Evolutionary conservation across 2,888 invertebrate genomes (phyloP).

Genomic region (Phengaris alcon): DNA sequence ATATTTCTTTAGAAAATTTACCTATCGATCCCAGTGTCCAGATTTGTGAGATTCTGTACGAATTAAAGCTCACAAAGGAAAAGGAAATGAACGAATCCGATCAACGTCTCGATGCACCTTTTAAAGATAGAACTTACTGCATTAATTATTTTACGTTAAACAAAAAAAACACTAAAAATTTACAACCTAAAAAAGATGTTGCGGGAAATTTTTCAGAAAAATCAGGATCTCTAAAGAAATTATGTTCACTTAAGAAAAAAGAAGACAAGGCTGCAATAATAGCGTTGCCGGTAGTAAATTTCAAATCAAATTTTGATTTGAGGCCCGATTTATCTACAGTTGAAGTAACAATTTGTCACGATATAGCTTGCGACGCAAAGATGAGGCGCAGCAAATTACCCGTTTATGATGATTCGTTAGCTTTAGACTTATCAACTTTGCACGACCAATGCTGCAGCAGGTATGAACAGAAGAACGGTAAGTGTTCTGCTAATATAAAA

Average conservation of each 20-base stretch:
- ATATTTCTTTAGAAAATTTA: neutral
- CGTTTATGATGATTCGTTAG: constrained; percentile 50
- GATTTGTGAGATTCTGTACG: neutral
- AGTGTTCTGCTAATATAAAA: constrained; percentile 51
- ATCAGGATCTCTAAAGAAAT: neutral
- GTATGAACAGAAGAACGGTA: neutral
- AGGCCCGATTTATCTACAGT: neutral
- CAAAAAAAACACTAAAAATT: constrained; percentile 42
- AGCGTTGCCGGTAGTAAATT: too few species aligned
- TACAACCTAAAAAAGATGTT: constrained; percentile 28
- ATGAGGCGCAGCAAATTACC: constrained; percentile 42
- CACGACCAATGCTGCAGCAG: constrained; percentile 48
- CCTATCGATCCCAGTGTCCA: neutral
- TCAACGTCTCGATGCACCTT: constrained; percentile 42
- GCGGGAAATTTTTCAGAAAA: neutral
- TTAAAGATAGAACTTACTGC: constrained; percentile 54
- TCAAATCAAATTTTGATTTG: neutral
- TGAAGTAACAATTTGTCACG: constrained; percentile 51
- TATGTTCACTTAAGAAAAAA: too few species aligned
- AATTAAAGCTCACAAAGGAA: neutral
- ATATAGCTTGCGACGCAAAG: constrained; percentile 29
- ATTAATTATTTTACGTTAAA: constrained; percentile 64
- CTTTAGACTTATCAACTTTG: constrained; percentile 49
- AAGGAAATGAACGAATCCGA: neutral
- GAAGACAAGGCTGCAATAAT: too few species aligned